These are phyloP conservation scores for Poecilia gillii DNA, from an alignment of 2,797 vertebrate genomes.

Conservation along the genomic window DNA sequence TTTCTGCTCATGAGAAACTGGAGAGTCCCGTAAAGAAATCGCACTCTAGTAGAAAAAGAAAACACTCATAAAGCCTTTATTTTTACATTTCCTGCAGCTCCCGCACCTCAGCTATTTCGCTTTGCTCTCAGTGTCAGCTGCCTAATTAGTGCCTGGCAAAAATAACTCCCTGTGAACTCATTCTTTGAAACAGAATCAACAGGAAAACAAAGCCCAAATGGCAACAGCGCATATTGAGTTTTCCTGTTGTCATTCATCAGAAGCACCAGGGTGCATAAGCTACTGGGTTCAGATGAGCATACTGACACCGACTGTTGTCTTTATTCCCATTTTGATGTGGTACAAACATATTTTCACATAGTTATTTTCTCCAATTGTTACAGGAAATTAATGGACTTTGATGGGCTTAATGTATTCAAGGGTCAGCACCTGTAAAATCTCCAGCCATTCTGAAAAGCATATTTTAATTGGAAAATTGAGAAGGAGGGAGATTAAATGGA, in stretches of 20 bases:
- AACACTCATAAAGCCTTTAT: neutral
- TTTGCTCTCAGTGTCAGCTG: constrained; percentile 11
- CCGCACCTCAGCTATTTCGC: neutral
- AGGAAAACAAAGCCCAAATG: constrained; percentile 20
- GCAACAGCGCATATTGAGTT: constrained; percentile 11
- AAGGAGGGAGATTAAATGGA: neutral
- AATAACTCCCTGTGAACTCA: constrained; percentile 22
- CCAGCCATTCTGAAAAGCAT: neutral
- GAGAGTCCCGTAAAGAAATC: constrained; percentile 55
- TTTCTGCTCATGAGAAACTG: constrained; percentile 62
- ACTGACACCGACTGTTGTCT: constrained; percentile 2
- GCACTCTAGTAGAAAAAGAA: constrained; percentile 4
- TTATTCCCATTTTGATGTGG: neutral
- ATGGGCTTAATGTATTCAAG: neutral
- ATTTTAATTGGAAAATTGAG: neutral
- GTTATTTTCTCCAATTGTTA: neutral
- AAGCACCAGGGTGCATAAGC: constrained; percentile 5
- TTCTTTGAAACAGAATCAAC: constrained; percentile 21
- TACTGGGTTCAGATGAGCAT: constrained; percentile 10
- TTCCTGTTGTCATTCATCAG: constrained; percentile 16
- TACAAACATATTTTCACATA: neutral
- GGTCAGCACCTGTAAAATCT: neutral
- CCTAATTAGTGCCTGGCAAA: constrained; percentile 34
- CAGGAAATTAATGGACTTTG: neutral
- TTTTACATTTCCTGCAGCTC: constrained; percentile 3